A percentile compares a stretch with the other conserved stretches of the same genome.
phyloP scores from a whole-genome alignment of 2,888 invertebrate species.

The Conops quadrifasciatus region DNA sequence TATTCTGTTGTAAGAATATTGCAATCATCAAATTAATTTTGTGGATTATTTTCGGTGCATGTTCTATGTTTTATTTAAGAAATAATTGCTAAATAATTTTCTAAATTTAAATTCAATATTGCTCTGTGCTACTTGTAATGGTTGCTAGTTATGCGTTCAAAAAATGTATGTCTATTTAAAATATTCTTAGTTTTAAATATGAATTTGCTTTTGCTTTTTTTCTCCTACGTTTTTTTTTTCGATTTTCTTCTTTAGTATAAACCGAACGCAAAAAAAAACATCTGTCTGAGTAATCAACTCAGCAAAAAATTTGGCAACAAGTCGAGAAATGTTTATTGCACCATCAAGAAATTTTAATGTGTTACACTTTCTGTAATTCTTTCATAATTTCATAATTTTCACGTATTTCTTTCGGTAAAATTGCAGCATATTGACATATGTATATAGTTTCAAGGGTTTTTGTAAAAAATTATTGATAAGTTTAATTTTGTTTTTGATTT shows the following conservation, averaged over 20 bases:
- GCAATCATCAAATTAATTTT: no score
- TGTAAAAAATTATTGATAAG: no score
- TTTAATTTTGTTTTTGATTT: no score
- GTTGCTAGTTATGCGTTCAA: background rate
- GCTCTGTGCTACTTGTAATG: background rate
- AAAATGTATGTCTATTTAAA: background rate
- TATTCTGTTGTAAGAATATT: no score
- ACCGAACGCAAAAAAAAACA: background rate
- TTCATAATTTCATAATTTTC: constrained; percentile 1
- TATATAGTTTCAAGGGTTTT: no score
- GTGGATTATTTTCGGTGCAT: no score
- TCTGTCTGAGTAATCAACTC: constrained; percentile 3
- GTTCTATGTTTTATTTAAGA: background rate
- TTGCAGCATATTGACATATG: no score
- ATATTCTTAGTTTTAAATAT: background rate
- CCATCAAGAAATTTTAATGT: constrained; percentile 12
- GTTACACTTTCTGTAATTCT: background rate
- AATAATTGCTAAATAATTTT: constrained; percentile 19
- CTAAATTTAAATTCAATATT: constrained; percentile 24
- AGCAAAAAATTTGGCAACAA: constrained; percentile 19
- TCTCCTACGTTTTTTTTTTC: background rate
- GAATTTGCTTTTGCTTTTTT: background rate
- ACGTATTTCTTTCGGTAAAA: no score
- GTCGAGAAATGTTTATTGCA: constrained; percentile 20
- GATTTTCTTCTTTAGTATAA: background rate